Evolutionary conservation across 37 sponge, comb jelly and placozoan species (phyloP).

Genomic region (Geodia barretti): DNA sequence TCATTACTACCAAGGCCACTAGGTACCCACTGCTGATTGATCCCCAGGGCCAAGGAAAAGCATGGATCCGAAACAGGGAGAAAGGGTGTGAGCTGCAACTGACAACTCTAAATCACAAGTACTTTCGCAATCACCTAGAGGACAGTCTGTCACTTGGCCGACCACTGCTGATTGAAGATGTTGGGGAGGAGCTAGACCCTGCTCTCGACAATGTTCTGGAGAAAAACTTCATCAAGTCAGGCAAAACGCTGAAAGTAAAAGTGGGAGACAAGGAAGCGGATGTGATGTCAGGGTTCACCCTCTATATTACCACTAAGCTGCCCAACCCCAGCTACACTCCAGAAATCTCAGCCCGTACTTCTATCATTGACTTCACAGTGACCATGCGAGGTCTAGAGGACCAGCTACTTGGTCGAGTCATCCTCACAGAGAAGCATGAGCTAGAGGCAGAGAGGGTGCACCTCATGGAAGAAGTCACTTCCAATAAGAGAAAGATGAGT

Average conservation of each 20-base stretch:
- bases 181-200: slow-evolving; percentile 98
- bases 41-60: slow-evolving; percentile 99
- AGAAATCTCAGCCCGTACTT: slow-evolving; percentile 92
- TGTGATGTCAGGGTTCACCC: slow-evolving; percentile 91
- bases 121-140: slow-evolving; percentile 95
- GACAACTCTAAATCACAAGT: slow-evolving; percentile 95
- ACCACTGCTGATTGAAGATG: slow-evolving; percentile 93
- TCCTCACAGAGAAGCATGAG: slow-evolving; percentile 96
- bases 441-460: slow-evolving; percentile 91
- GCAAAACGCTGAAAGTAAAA: slow-evolving; percentile 82
- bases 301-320: slow-evolving; percentile 98
- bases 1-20: slow-evolving; percentile 95
- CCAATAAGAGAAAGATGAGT: slow-evolving; percentile 96
- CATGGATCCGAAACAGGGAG: slow-evolving; percentile 92
- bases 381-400: slow-evolving; percentile 99
- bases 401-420: slow-evolving; percentile 98
- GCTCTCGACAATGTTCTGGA: slow-evolving; percentile 98
- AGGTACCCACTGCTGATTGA: slow-evolving; percentile 97
- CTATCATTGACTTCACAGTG: slow-evolving; percentile 99
- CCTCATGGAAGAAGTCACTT: slow-evolving; percentile 96
- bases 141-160: slow-evolving; percentile 94
- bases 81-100: slow-evolving; percentile 75
- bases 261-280: slow-evolving; percentile 99
- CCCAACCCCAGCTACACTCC: slow-evolving; percentile 98
- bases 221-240: slow-evolving; percentile 99